A percentile compares a stretch with the other conserved stretches of the same genome.
Evolutionary conservation across 2,888 invertebrate species (phyloP).

Genomic region (Ctenicera cuprea): DNA sequence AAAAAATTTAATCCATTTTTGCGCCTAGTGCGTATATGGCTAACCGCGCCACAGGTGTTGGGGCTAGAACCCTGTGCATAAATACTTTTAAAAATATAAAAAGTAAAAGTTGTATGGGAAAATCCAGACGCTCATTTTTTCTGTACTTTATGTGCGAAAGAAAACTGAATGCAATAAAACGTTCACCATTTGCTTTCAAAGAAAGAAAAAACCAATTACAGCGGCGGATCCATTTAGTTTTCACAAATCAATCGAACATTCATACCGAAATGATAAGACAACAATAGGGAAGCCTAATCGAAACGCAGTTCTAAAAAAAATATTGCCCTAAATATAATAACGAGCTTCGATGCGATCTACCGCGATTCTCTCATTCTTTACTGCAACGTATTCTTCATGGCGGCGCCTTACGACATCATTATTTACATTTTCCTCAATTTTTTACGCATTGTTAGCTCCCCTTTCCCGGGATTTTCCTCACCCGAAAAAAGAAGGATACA

Average conservation of each 20-base stretch:
- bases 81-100: no score
- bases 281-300: slow-evolving; percentile 22
- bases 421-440: slow-evolving; percentile 35
- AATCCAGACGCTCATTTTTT: no score
- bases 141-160: no score
- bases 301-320: slow-evolving; percentile 29
- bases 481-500: slow-evolving; percentile 20
- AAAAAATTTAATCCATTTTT: no score
- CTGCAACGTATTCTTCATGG: slow-evolving; percentile 13
- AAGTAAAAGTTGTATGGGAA: no score
- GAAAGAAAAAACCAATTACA: no score
- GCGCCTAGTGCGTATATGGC: no score
- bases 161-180: no score
- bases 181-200: not conserved
- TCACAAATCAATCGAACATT: not conserved
- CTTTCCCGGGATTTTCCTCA: slow-evolving; percentile 6
- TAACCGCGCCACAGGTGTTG: no score
- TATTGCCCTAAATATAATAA: slow-evolving; percentile 30
- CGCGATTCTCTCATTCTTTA: slow-evolving; percentile 9
- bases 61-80: no score
- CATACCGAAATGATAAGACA: slow-evolving; percentile 3
- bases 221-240: no score
- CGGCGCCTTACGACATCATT: slow-evolving; percentile 32
- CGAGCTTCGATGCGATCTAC: slow-evolving; percentile 24
- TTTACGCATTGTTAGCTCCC: slow-evolving; percentile 28